Base-by-base conservation (phyloP, 92 coral and sea anemone species). In the Bergia puertoricense region DNA sequence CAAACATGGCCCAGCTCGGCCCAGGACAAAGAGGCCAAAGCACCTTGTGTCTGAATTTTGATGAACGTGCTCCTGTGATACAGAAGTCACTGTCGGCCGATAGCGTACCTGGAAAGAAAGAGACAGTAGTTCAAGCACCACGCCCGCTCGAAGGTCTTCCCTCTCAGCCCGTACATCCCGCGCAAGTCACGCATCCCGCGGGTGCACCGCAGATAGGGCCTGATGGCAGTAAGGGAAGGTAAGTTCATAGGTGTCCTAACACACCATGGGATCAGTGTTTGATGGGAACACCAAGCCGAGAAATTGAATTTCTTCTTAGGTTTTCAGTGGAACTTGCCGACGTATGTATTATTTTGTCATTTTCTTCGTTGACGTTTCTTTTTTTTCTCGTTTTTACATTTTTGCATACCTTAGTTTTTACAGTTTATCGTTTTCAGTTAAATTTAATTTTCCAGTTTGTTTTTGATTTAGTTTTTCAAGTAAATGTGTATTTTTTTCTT, bases 21-120 rank as follows among this genome's bases (percentile, higher is more conserved):
- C 89, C 76, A 57, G 78, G 45, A 14, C 87, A 79, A n/a, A 84
- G 79, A 48, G 87, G 87, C 59, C 87, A 84, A 37, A 84, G 87
- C 51, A 76, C 77, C 38, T 45, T 84, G 87, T 71, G 66, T 36
- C 42, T 84, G 39, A 84, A 46, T 48, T 50, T 44, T 71, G 87
- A 84, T 22, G 87, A 84, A 18, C 79, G 87, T n/a, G 30, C 30
- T 30, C 87, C 79, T 14, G 77, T 68, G 23, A 84, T 84, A 44
- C 87, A 84, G 87, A 84, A 84, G 23, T 48, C 87, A 8, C 65
- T 46, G 48, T 84, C 87, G 38, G 77, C 68, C 36, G 87, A 84
- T 11, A 84, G 79, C 30, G 77, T 84, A 48, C 77, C 87, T 20
- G 68, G 20, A 37, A 46, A 37, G 14, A 84, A 71, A 73, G 87